A percentile compares a stretch with the other conserved stretches of the same genome.
These are phyloP conservation scores for Copidosoma floridanum DNA, from an alignment of 1,140 invertebrate species.

Conservation along the genomic window DNA sequence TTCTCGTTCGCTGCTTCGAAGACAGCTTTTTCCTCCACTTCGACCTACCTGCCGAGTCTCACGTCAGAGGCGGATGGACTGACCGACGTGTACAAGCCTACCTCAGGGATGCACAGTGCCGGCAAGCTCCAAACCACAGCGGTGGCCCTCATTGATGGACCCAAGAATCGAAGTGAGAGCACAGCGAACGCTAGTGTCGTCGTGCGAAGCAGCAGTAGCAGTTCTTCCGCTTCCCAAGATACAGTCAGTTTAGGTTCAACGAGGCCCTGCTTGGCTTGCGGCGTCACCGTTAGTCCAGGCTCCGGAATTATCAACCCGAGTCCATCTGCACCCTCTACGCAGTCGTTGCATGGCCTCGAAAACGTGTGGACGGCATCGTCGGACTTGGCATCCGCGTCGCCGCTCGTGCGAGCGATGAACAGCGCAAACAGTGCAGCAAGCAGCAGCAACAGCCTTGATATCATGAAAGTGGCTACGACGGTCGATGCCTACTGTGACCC, in stretches of 20 bases:
- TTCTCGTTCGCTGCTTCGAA: constrained; percentile 46
- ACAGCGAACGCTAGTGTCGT: constrained; percentile 28
- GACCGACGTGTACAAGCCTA: constrained; percentile 38
- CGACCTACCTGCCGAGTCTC: constrained; percentile 43
- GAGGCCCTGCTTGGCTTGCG: constrained; percentile 54
- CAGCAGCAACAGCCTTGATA: constrained; percentile 30
- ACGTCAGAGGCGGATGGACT: constrained; percentile 44
- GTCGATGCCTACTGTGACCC: constrained; percentile 39
- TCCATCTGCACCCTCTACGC: not conserved
- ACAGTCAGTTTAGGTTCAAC: not conserved
- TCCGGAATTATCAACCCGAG: not conserved
- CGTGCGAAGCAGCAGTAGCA: not conserved
- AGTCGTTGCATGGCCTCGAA: constrained; percentile 45
- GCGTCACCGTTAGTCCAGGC: constrained; percentile 44
- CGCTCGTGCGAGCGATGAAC: constrained; percentile 63
- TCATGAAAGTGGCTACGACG: constrained; percentile 34
- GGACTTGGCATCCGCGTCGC: constrained; percentile 50
- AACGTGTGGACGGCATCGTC: constrained; percentile 53
- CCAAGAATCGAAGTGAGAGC: constrained; percentile 31
- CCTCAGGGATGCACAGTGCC: constrained; percentile 21
- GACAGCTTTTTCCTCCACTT: constrained; percentile 36
- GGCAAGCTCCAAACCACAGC: constrained; percentile 53
- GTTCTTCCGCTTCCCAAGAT: not conserved
- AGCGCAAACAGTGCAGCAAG: constrained; percentile 62
- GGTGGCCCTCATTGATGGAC: constrained; percentile 55